Base-by-base conservation (phyloP, 2,888 invertebrate species). In the Napeogenes inachia region DNA sequence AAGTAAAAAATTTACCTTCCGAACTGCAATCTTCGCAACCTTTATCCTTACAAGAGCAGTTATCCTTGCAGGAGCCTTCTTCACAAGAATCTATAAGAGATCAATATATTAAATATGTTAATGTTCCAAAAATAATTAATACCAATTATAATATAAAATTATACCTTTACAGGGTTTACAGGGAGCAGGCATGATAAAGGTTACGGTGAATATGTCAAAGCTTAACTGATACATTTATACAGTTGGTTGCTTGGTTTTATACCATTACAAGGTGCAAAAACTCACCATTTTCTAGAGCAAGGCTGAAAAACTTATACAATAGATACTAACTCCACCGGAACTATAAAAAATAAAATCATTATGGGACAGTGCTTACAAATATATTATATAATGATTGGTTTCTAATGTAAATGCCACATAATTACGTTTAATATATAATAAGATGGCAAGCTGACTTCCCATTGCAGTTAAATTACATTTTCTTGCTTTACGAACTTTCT, bases 151-250 rank as follows among this genome's bases (percentile, higher is more conserved):
- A 42, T 42, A 10, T 42, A 42, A 42, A 42, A 3, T 8, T 42
- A 42, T 82, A 92, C 92, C 92, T 90, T 92, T 92, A 78, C 92
- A 92, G 63, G 91, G 86, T 78, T 92, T 92, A 76, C 92, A 92
- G 54, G 92, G 92, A 63, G 91, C 81, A 73, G 92, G 92, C 92
- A 92, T 92, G 70, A 63, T 82, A 79, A 61, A 63, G 55, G 68
- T 62, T 63, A 61, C 67, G 67, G 71, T 46, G 59, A 54, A 47
- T 56, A 69, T 65, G 61, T 65, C 21, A 21, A 61, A 68, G 50
- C n/a, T 57, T 21, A 72, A 84, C 80, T 85, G 76, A 30, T 80
- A 69, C 66, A 59, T 64, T 13, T 30, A 50, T 61, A 54, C 54
- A 57, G 42, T 56, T 46, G 35, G 58, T 35, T 42, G 30, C 64